These are phyloP conservation scores for Hypothenemus hampei DNA, from an alignment of 1,140 invertebrate genomes.

Conservation along the genomic window DNA sequence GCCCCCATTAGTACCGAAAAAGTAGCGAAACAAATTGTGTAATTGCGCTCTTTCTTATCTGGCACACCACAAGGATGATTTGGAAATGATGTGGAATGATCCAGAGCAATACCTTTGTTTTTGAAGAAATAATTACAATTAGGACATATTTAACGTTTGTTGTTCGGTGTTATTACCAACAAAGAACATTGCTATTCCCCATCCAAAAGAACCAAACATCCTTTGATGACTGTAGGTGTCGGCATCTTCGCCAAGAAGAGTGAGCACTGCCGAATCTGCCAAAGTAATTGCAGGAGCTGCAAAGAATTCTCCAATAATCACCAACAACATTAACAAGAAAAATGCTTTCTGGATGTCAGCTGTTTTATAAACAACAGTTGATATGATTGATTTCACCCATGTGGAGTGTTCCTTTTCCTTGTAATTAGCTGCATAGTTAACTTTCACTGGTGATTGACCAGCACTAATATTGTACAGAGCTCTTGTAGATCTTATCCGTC, in stretches of 20 bases:
- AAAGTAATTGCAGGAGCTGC: slow-evolving; percentile 94
- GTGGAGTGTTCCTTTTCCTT: slow-evolving; percentile 65
- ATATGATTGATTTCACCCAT: slow-evolving; percentile 89
- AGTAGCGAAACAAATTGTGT: slow-evolving; percentile 97
- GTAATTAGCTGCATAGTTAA: slow-evolving; percentile 78
- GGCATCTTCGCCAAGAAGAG: slow-evolving; percentile 85
- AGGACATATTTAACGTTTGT: not conserved
- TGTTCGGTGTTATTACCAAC: slow-evolving; percentile 49
- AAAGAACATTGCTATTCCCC: slow-evolving; percentile 98
- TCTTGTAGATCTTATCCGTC: slow-evolving; percentile 25
- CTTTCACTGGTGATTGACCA: slow-evolving; percentile 70
- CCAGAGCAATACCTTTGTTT: slow-evolving; percentile 87
- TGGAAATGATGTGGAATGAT: slow-evolving; percentile 89
- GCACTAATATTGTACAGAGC: slow-evolving; percentile 43
- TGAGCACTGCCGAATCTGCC: slow-evolving; percentile 92
- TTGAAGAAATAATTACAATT: not conserved
- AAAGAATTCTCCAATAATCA: slow-evolving; percentile 96
- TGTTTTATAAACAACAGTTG: slow-evolving; percentile 81
- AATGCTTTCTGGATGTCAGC: slow-evolving; percentile 95
- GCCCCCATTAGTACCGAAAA: slow-evolving; percentile 96
- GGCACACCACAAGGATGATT: slow-evolving; percentile 87
- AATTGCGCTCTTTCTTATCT: slow-evolving; percentile 89
- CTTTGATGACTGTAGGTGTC: slow-evolving; percentile 92
- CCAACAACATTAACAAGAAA: slow-evolving; percentile 85
- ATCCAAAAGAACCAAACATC: slow-evolving; percentile 97